Base-by-base conservation (phyloP, 1,140 invertebrate genomes). In the Psilanteris sp. region DNA sequence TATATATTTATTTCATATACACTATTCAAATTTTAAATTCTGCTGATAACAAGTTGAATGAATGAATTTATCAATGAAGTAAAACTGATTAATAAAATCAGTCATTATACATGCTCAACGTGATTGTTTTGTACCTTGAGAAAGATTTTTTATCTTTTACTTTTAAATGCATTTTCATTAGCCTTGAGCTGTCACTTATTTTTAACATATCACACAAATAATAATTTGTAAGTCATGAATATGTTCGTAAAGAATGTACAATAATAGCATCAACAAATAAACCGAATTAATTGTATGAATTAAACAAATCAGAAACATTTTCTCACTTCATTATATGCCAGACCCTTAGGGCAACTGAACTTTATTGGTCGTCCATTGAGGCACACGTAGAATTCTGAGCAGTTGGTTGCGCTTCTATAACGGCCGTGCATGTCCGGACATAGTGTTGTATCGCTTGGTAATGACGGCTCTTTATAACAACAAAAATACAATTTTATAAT, bases 341-440 rank as follows among this genome's bases (percentile, higher is more conserved):
- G 85, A 29, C 91, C 90, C 34, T 78, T 87, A 14, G 92, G 91
- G 79, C 92, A 93, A 34, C 84, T 80, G 81, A 92, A 92, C 77
- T 90, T 91, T 39, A 91, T 88, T n/a, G 92, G 90, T 26, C 85
- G 83, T 54, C 89, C 85, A 55, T 81, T 79, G 11, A 90, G 87
- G 80, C 92, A 93, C 3, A 92, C 89, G 83, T 90, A 92, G 86
- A 92, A 93, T 78, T 91, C 90, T 52, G 90, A 91, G 67, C 92
- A 93, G 84, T 92, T 90, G 5, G 82, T 87, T 37, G 88, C 85
- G 79, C 91, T 92, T 71, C 90, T 89, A 83, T 91, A 93, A 1
- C 89, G 89, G 34, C 91, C 90, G 77, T 88, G 89, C 32, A 79
- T 68, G 43, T 85, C 81, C 20, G 89, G 87, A 22, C 88, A 90